Evolutionary conservation across 2,888 invertebrate genomes (phyloP).

Genomic region (Parnassius smintheus): DNA sequence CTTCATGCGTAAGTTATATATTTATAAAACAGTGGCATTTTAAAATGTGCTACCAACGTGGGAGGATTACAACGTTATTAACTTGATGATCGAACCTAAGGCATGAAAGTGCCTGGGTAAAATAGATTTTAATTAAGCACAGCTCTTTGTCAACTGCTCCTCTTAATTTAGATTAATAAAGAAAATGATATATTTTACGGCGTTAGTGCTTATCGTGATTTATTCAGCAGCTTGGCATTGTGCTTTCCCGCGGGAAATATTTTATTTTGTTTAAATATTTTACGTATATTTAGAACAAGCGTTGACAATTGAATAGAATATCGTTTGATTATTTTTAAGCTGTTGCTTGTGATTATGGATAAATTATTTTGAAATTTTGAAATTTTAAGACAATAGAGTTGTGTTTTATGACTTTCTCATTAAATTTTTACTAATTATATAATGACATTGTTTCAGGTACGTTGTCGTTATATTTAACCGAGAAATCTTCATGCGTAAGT

Average conservation of each 20-base stretch:
- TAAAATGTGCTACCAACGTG: slow-evolving; percentile 35
- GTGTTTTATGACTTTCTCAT: too few species aligned
- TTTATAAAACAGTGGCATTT: slow-evolving; percentile 16
- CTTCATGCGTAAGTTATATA: slow-evolving; percentile 8
- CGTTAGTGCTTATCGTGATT: slow-evolving; percentile 72
- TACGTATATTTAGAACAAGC: slow-evolving; percentile 52
- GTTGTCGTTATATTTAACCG: slow-evolving; percentile 25
- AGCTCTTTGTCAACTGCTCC: slow-evolving; percentile 75
- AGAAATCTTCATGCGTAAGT: slow-evolving; percentile 10
- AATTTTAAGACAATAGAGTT: too few species aligned
- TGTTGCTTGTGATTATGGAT: too few species aligned
- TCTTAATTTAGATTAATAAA: slow-evolving; percentile 80
- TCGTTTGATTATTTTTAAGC: not conserved
- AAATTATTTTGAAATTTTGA: too few species aligned
- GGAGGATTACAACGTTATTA: slow-evolving; percentile 53
- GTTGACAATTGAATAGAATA: slow-evolving; percentile 4
- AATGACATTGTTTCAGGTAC: slow-evolving; percentile 44
- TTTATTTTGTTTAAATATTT: slow-evolving; percentile 59
- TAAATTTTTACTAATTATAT: not conserved
- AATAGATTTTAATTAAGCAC: slow-evolving; percentile 73
- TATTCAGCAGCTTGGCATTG: slow-evolving; percentile 57
- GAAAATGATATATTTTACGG: slow-evolving; percentile 77
- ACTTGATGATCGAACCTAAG: slow-evolving; percentile 51
- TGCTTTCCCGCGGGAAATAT: slow-evolving; percentile 48
- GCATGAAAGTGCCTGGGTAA: slow-evolving; percentile 54